Base-by-base conservation (phyloP, 2,113 vertebrate genomes). In the Poeciliopsis occidentalis region DNA sequence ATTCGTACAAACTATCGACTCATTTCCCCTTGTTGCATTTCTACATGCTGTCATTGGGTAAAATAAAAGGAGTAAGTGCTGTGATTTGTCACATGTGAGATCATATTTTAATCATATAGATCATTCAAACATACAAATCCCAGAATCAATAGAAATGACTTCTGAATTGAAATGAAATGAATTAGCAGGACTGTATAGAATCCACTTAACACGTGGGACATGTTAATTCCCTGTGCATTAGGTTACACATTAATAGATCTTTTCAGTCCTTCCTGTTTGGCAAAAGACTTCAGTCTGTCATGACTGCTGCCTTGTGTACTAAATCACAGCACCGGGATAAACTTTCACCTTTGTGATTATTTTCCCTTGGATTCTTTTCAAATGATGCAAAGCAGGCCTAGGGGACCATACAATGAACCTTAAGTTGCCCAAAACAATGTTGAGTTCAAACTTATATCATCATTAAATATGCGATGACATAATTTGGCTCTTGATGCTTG, bases 341-440 rank as follows among this genome's bases (percentile, higher is more conserved):
- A 64, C 71, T 67, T 81, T 69, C 65, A 77, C 76, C 47, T 67
- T n/a, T 34, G 31, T 3, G 51, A 69, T 47, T 31, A 12, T 69
- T 74, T 72, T 81, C 54, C 12, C 73, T 66, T 89, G 90, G 83
- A 93, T 92, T 90, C 83, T 73, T 92, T 89, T 86, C 86, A 89
- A 81, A 81, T 92, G 86, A 90, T 82, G 86, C 83, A 87, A 83
- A 78, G 62, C 67, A 54, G 1, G 65, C 54, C 12, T 76, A 86
- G 88, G 75, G 85, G 84, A 82, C 70, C 82, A 87, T 79, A 78
- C 37, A 63, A 30, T 71, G 73, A 81, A 74, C 32, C 74, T 82
- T 78, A 63, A 73, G 51, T 26, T 3, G 62, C 70, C 51, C 0
- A 81, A 19, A 83, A 80, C 81, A 83, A 80, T 41, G 67, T 17